Percentiles rank a stretch among this genome's conserved stretches.
Conservation (phyloP, 2,113 vertebrate species). For the Pavo muticus region DNA sequence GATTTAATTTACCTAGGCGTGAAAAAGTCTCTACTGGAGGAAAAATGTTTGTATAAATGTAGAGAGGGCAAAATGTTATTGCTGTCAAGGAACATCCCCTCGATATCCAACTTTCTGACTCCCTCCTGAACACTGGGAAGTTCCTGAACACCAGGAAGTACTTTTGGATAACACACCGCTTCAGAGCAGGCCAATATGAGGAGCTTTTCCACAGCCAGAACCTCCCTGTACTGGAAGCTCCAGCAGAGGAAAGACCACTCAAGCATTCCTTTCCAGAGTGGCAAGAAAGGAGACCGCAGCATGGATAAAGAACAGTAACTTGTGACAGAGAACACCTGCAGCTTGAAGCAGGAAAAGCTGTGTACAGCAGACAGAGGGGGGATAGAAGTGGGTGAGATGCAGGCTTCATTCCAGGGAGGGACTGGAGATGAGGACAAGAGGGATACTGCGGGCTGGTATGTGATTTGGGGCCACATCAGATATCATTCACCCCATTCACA, state of each 20-base stretch:
- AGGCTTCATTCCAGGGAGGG: background rate
- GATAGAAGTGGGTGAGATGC: background rate
- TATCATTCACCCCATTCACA: background rate
- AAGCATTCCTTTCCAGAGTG: background rate
- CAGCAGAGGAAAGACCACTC: background rate
- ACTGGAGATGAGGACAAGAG: background rate
- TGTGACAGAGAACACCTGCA: background rate
- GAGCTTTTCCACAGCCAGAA: background rate
- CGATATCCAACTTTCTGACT: background rate
- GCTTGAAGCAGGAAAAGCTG: background rate
- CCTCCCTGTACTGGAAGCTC: background rate
- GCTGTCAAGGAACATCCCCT: background rate
- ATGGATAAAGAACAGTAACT: background rate
- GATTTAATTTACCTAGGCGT: background rate
- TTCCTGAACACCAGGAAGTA: background rate
- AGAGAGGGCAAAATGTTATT: background rate
- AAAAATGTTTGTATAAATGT: background rate
- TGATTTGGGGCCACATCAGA: background rate
- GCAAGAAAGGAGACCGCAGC: background rate
- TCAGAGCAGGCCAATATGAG: background rate
- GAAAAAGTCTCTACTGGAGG: background rate
- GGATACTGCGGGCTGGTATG: fast-evolving
- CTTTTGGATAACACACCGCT: background rate
- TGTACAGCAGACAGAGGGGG: background rate
- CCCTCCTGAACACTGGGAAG: background rate